A percentile compares a stretch with the other conserved stretches of the same genome.
Evolutionary conservation across 2,113 vertebrate species (phyloP).

Genomic region (Prionailurus viverrinus): DNA sequence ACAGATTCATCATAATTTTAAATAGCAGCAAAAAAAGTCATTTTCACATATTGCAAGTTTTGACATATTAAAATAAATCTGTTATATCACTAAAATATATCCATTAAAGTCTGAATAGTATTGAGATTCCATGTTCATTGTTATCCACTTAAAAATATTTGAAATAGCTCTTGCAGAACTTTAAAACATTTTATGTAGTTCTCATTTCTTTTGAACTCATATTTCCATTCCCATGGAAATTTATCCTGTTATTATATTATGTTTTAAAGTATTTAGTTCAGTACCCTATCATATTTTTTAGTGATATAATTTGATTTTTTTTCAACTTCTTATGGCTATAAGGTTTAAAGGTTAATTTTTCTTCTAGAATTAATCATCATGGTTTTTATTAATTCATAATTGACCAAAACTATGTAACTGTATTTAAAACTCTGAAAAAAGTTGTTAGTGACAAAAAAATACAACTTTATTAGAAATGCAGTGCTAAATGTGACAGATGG

Average conservation of each 20-base stretch:
- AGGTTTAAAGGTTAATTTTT: neutral
- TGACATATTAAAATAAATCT: conserved; percentile 70
- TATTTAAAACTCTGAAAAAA: conserved; percentile 41
- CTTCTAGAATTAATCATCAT: neutral
- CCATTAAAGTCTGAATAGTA: conserved; percentile 1
- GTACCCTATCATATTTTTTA: neutral
- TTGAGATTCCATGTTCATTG: neutral
- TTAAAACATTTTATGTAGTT: neutral
- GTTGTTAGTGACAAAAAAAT: neutral
- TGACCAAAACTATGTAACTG: neutral
- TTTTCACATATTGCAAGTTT: conserved; percentile 63
- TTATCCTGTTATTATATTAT: neutral
- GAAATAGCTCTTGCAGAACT: neutral
- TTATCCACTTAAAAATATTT: conserved; percentile 39
- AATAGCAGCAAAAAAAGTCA: conserved; percentile 35
- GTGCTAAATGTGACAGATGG: neutral
- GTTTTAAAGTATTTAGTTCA: neutral
- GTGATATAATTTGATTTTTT: neutral
- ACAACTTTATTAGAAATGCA: neutral
- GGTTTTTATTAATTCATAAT: neutral
- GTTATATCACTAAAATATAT: conserved; percentile 21
- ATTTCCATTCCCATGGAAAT: neutral
- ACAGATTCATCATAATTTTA: conserved; percentile 45
- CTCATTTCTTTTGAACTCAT: conserved; percentile 25
- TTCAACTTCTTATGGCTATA: neutral